These are phyloP conservation scores for Trachymyrmex cornetzi DNA, from an alignment of 1,140 invertebrate genomes.

Conservation along the genomic window DNA sequence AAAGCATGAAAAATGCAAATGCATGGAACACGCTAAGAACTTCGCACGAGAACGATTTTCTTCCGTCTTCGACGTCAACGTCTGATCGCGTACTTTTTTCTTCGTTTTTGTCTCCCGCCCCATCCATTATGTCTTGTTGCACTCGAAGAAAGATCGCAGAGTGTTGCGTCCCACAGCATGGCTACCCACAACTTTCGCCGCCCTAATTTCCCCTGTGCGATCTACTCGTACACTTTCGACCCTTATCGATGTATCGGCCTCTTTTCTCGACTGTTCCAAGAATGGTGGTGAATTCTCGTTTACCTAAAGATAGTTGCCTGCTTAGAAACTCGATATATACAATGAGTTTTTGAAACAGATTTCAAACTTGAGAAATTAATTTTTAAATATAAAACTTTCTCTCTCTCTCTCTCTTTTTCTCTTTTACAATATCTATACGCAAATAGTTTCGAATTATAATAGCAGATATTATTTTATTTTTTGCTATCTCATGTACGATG, in stretches of 20 bases:
- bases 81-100: slow-evolving; percentile 33
- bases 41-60: not conserved
- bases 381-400: not conserved
- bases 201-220: slow-evolving; percentile 65
- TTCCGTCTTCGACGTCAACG: not conserved
- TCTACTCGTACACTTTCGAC: slow-evolving; percentile 49
- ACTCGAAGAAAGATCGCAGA: slow-evolving; percentile 31
- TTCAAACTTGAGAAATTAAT: not conserved
- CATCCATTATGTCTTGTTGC: slow-evolving; percentile 55
- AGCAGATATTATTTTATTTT: not conserved
- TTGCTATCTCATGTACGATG: not conserved
- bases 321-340: not conserved
- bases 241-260: not conserved
- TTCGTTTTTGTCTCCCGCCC: not conserved
- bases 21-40: slow-evolving; percentile 13
- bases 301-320: not conserved
- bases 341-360: not conserved
- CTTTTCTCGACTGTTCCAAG: not conserved
- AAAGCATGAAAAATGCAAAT: slow-evolving; percentile 45
- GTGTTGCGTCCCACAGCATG: slow-evolving; percentile 39
- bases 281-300: not conserved
- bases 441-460: not conserved
- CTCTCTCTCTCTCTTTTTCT: not conserved
- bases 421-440: not conserved
- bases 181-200: slow-evolving; percentile 59